Evolutionary conservation across 2,797 vertebrate species (phyloP), one percentile per base, ranked within the genome.

Genomic region (Buceros bicornis): DNA sequence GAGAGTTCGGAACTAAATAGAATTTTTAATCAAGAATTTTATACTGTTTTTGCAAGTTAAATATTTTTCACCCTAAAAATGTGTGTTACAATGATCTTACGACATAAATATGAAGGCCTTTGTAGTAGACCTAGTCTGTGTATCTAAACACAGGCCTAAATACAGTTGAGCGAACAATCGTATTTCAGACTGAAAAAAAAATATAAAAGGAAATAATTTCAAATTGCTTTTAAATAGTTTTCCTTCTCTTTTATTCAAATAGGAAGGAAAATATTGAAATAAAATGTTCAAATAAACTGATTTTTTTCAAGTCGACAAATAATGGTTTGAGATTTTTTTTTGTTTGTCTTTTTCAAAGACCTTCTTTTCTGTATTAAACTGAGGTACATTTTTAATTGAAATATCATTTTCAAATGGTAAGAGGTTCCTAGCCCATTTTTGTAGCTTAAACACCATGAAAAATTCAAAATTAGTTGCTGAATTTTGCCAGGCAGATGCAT

Each of bases 381-480:
- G 16, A 67, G 43, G 5, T 33, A 35, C 8, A n/a, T 16, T 82
- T 80, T 66, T 3, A 77, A 80, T n/a, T 45, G 7, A 85, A 87
- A 40, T 3, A 64, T 24, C 0, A 35, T 77, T 89, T 87, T 73
- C 17, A 86, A 80, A 74, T 8, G 2, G 8, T 17, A 77, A 53
- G 11, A 42, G 26, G 0, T 42, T 78, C 93, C 60, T 11, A 7
- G 53, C 13, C 2, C 5, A 43, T 72, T 83, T 88, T 89, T 74
- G 33, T 60, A 64, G 43, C 10, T 90, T 54, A 78, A 94, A 54
- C 20, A 35, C 16, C 28, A 51, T 48, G 29, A 95, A 89, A 95
- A 90, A 87, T 82, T 79, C 16, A 62, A 92, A 91, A 88, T 81
- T 2, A 91, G 66, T 94, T 69, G 81, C 8, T 71, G 50, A 83